A percentile compares a stretch with the other conserved stretches of the same genome.
Evolutionary conservation across 2,113 vertebrate genomes (phyloP).

Genomic region (Pitta sordida): DNA sequence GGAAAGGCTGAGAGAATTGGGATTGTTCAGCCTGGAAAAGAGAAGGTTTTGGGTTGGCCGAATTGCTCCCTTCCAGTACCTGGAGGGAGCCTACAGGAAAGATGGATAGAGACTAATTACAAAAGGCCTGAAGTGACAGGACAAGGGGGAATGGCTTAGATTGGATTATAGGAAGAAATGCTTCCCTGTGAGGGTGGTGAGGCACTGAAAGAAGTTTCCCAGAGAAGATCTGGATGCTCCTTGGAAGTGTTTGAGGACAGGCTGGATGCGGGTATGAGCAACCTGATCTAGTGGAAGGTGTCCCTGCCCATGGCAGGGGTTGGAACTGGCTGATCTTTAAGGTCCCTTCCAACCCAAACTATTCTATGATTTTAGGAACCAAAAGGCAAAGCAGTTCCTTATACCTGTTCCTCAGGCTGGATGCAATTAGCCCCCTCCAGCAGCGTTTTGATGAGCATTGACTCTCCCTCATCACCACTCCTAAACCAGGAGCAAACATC

Average conservation of each 20-base stretch:
- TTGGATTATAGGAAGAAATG: neutral
- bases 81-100: neutral
- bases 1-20: neutral
- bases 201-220: neutral
- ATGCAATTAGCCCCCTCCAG: neutral
- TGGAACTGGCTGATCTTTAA: neutral
- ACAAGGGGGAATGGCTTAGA: neutral
- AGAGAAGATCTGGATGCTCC: neutral
- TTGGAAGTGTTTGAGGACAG: neutral
- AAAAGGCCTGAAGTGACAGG: neutral
- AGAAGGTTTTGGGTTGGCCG: neutral
- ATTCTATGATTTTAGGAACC: neutral
- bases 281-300: neutral
- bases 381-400: neutral
- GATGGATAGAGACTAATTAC: neutral
- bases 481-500: neutral
- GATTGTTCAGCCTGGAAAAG: neutral
- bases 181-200: neutral
- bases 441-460: neutral
- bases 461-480: neutral
- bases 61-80: neutral
- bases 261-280: rapidly evolving
- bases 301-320: neutral
- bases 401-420: neutral
- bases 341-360: neutral